Base-by-base conservation (phyloP, 2,888 invertebrate species). In the Trissolcus japonicus region DNA sequence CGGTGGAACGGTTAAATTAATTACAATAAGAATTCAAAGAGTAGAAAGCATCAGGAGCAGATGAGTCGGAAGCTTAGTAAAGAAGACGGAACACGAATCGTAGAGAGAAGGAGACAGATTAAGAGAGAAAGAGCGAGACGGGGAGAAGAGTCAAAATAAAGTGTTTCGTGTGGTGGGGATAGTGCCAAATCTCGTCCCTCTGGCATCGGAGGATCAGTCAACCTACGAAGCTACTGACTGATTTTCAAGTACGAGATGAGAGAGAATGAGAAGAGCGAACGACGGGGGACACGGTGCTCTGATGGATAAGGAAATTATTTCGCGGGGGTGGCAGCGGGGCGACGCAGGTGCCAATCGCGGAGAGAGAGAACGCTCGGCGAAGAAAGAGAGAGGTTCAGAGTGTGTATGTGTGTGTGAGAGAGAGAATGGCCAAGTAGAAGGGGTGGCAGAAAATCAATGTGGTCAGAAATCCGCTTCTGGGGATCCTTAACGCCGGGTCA, bases 401-500 rank as follows among this genome's bases (percentile, higher is more conserved):
- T 41, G 62, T 41, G 65, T 16, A 66, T 11, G 41, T 43, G n/a
- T 43, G 43, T 13, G 43, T 4, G 46, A 16, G 46, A 16, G 7
- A 67, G 61, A 72, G 41, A 54, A 16, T 43, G 54, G 14, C 29
- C 21, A 2, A 60, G 62, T 53, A 51, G 60, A 63, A 50, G 48
- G 69, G 61, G 55, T 55, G 59, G 73, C 74, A 74, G 74, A 80
- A 79, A 80, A 81, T 80, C 79, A 79, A 79, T 81, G 79, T 78
- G 79, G 77, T 80, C 79, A 75, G 57, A 76, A 66, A 75, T 66
- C 59, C 78, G 75, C 74, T 67, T 76, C 80, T 79, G 76, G 65
- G 80, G 81, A 84, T 83, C 84, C 83, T 84, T 86, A 86, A 84
- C 86, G 86, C 84, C 82, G 82, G 86, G 87, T 87, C 87, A 87